phyloP scores from a whole-genome alignment of 1,140 invertebrate genomes.

The Neodiprion lecontei region DNA sequence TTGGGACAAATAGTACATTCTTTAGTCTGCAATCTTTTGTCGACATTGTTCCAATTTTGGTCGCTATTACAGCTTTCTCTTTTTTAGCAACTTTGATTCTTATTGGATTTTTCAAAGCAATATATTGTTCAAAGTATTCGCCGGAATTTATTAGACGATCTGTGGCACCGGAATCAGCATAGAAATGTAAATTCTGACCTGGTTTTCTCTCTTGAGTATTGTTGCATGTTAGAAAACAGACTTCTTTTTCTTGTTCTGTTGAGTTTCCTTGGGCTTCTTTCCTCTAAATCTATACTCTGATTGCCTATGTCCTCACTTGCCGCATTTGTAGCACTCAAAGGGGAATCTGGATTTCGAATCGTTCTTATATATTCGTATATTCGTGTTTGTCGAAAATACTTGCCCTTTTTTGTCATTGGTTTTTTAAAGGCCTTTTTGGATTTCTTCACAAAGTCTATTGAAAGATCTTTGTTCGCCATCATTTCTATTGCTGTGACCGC shows the following conservation, averaged over 20 bases:
- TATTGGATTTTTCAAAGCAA: conserved; percentile 18
- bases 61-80: conserved; percentile 32
- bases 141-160: conserved; percentile 45
- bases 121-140: conserved; percentile 35
- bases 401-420: conserved; percentile 1
- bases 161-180: conserved; percentile 48
- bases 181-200: conserved; percentile 28
- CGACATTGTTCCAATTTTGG: conserved; percentile 31
- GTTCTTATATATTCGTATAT: background rate
- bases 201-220: background rate
- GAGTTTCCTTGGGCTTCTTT: conserved; percentile 11
- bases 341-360: conserved; percentile 26
- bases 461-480: conserved; percentile 29
- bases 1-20: no score
- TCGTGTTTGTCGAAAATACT: background rate
- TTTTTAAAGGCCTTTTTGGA: conserved; percentile 24
- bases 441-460: conserved; percentile 35
- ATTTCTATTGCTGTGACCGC: conserved; percentile 37
- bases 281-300: no score
- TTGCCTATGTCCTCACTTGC: no score
- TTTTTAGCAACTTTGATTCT: conserved; percentile 36
- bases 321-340: conserved; percentile 14
- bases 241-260: background rate
- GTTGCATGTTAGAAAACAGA: background rate
- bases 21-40: no score